phyloP scores from a whole-genome alignment of 2,797 vertebrate genomes.

The Garrulus glandarius region DNA sequence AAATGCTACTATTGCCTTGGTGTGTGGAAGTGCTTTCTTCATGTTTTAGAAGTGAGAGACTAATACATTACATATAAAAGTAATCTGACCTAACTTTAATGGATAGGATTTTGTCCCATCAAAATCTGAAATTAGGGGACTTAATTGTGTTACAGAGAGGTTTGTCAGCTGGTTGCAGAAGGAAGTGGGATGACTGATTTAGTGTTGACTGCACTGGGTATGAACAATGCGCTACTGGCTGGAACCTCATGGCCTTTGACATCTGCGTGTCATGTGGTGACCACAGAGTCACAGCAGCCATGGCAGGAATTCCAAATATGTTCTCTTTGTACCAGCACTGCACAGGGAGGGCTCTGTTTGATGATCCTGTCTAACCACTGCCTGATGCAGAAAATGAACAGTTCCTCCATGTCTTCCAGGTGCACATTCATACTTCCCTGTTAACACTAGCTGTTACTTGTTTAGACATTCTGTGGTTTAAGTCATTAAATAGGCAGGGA shows the following conservation, averaged over 20 bases:
- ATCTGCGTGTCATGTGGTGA: rapidly evolving
- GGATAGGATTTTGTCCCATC: neutral
- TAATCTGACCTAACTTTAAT: neutral
- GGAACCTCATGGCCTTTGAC: neutral
- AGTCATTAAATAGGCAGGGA: neutral
- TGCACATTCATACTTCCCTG: neutral
- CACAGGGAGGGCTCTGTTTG: neutral
- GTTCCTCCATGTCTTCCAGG: neutral
- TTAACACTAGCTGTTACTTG: neutral
- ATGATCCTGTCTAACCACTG: neutral
- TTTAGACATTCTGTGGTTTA: neutral
- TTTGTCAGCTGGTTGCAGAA: neutral
- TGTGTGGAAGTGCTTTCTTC: neutral
- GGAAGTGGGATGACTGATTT: neutral
- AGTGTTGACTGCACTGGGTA: neutral
- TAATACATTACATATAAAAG: neutral
- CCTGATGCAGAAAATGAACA: neutral
- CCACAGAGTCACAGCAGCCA: neutral
- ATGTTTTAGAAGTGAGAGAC: neutral
- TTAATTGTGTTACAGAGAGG: neutral
- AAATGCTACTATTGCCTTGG: rapidly evolving
- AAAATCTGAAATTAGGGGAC: neutral
- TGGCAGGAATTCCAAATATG: neutral
- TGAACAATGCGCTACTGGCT: neutral
- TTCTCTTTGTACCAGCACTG: neutral